Evolutionary conservation across 2,113 vertebrate species (phyloP), one percentile per base, ranked within the genome.

Genomic region (Mohoua ochrocephala): DNA sequence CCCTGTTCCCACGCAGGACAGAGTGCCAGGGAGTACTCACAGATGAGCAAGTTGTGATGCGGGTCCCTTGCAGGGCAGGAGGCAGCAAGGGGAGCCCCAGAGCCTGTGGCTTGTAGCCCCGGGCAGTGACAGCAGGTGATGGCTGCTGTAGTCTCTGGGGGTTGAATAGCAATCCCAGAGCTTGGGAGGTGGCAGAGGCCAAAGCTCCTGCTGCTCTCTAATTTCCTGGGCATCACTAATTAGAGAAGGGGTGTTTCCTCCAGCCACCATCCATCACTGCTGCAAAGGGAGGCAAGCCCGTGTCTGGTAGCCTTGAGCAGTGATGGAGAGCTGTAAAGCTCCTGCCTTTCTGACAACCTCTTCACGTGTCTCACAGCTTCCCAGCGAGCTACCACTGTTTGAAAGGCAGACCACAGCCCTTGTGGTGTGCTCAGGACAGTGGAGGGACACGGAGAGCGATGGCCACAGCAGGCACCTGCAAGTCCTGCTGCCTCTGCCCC

Each of bases 361-460:
- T 35, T 47, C 9, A 9, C 18, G 6, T 59, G 9, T 49, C 31
- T 45, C 11, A 28, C 47, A 47, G 44, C 30, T 68, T 78, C 28
- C 15, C 54, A 53, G 4, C 7, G 28, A 53, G 9, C 23, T 71
- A 24, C 16, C 45, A n/a, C 28, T 54, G 7, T 56, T 70, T 56
- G 49, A 60, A 90, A 70, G 49, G 30, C 56, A 80, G 56, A 30
- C 1, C 0, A 37, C 6, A 27, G 37, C 45, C 41, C 93, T 60
- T 0, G 1, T 49, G 73, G n/a, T 26, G 50, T 30, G 39, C 27
- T 17, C 28, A 54, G 56, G 45, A 65, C 17, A 28, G 42, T 0
- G 0, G 26, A 81, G 42, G 42, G 33, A 71, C 57, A 33, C 0
- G 0, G 39, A 49, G 27, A 20, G 11, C 0, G 0, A 22, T 26